Evolutionary conservation across 2,113 vertebrate species (phyloP), one percentile per base, ranked within the genome.

Genomic region (Percopsis transmontana): DNA sequence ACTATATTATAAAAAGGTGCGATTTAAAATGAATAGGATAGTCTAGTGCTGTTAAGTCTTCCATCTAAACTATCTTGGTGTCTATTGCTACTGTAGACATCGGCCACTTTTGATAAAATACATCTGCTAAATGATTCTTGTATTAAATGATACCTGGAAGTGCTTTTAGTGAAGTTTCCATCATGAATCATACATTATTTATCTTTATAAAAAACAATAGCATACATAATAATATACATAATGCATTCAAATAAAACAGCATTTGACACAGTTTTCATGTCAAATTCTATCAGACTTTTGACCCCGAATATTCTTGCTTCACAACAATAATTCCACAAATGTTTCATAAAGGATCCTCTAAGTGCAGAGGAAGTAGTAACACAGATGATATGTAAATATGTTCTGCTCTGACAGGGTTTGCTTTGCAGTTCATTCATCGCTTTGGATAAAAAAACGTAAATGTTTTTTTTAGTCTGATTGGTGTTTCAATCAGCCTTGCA

Each of bases 301-400:
- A 42, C 56, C 5, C 1, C 0, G 27, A 33, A 33, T 7, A 33
- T 33, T 33, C 27, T 33, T 33, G 5, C 8, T 33, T 33, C 27
- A 33, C 27, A 4, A 5, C 27, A 7, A 33, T 33, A 33, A 33
- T 7, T 33, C 27, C 27, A 33, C 27, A 33, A 33, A 33, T 33
- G 27, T 33, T 33, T 7, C 27, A 33, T 33, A 6, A 33, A 3
- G 47, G 40, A 64, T 56, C 16, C 21, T 21, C 10, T n/a, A 57
- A 23, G 45, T 42, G 68, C 64, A 68, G 42, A 41, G 40, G 15
- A 38, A 64, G 52, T 42, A n/a, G 23, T 39, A 44, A 61, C 2
- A 19, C 45, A 56, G 58, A 54, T 33, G 68, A 41, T 55, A 51
- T 61, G 23, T 2, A 57, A 58, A 66, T 44, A 63, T 51, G 53